These are phyloP conservation scores for Amiota communis DNA, from an alignment of 2,888 invertebrate genomes.

Conservation along the genomic window DNA sequence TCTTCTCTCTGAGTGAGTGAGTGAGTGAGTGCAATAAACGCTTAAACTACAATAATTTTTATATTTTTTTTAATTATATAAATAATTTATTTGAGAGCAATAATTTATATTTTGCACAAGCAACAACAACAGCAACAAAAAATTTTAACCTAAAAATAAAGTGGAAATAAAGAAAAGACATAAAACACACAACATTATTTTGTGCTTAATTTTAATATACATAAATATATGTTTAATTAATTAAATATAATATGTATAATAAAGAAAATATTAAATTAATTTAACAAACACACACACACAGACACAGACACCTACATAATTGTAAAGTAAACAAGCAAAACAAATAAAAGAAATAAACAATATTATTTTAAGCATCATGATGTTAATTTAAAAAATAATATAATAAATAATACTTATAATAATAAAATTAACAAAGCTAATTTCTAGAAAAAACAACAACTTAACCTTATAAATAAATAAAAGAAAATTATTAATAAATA, in stretches of 20 bases:
- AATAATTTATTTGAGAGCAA: constrained; percentile 7
- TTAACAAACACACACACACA: constrained; percentile 13
- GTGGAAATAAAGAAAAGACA: constrained; percentile 50
- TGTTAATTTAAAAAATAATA: constrained; percentile 50
- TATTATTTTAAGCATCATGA: constrained; percentile 16
- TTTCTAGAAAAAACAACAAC: constrained; percentile 21
- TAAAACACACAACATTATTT: constrained; percentile 61
- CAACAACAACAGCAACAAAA: constrained; percentile 66
- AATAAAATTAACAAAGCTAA: constrained; percentile 45
- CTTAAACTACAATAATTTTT: constrained; percentile 25
- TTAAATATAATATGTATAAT: not conserved
- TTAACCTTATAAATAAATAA: not conserved
- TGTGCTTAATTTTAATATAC: constrained; percentile 60
- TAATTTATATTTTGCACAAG: constrained; percentile 59
- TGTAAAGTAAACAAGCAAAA: constrained; percentile 17
- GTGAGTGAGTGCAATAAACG: constrained; percentile 4
- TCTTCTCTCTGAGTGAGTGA: too few relatives aligned
- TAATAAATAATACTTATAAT: constrained; percentile 46
- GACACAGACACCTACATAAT: not conserved
- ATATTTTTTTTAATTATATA: constrained; percentile 33
- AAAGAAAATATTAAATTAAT: not conserved
- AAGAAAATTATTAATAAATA: constrained; percentile 18
- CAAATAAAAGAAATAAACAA: constrained; percentile 8
- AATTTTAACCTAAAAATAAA: constrained; percentile 52
- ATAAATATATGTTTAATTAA: constrained; percentile 1